phyloP scores from a whole-genome alignment of 2,113 vertebrate species.

The Pardalotus punctatus region DNA sequence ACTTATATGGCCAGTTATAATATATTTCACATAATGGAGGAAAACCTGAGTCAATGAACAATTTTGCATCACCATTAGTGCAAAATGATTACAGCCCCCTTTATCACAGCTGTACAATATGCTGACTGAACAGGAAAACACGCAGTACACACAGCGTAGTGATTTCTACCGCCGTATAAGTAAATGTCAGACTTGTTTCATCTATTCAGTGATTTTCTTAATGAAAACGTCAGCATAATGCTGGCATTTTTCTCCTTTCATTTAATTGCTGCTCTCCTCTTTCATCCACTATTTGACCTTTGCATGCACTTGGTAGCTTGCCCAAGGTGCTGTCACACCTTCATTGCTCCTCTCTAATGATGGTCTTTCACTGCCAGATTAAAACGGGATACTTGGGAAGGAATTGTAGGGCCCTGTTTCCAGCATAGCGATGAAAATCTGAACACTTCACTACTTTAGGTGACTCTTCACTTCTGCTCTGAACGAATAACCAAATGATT shows the following conservation, averaged over 20 bases:
- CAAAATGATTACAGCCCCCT: constrained; percentile 12
- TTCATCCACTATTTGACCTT: constrained; percentile 42
- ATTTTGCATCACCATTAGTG: not conserved
- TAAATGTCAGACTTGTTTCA: constrained; percentile 59
- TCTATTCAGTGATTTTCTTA: constrained; percentile 56
- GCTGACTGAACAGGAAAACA: constrained; percentile 54
- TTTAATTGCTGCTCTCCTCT: constrained; percentile 27
- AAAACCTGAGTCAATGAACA: constrained; percentile 28
- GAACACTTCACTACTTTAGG: not conserved
- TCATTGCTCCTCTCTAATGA: constrained; percentile 28
- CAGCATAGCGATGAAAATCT: not conserved
- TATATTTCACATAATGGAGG: not conserved
- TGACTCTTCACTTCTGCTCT: not conserved
- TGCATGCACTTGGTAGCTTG: constrained; percentile 31
- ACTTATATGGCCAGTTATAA: not conserved
- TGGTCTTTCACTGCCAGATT: not conserved
- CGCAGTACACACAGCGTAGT: not conserved
- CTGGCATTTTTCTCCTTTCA: constrained; percentile 51
- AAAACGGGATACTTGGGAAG: not conserved
- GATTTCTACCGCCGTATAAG: constrained; percentile 12
- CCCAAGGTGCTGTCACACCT: constrained; percentile 55
- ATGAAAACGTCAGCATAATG: constrained; percentile 58
- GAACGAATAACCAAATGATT: not conserved
- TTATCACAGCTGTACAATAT: constrained; percentile 16
- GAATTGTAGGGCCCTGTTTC: not conserved